These are phyloP conservation scores for Trichomalopsis sarcophagae DNA, from an alignment of 1,140 invertebrate species.

Conservation along the genomic window DNA sequence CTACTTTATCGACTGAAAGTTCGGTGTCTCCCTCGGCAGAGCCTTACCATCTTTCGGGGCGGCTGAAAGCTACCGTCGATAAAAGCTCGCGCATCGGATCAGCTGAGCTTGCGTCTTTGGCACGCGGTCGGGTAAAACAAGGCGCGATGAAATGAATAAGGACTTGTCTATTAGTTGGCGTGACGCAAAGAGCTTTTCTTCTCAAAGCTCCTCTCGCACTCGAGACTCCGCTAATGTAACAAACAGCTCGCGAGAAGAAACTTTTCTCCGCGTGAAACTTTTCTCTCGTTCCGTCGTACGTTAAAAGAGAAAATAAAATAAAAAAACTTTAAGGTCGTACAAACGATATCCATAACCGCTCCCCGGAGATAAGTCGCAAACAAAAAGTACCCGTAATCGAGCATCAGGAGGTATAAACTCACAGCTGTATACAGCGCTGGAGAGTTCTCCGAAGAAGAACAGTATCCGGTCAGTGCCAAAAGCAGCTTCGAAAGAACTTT, in stretches of 20 bases:
- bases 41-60: constrained; percentile 33
- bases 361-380: not conserved
- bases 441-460: not conserved
- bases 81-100: not conserved
- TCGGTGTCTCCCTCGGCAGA: not conserved
- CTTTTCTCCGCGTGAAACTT: not conserved
- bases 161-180: no score
- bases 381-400: not conserved
- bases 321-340: not conserved
- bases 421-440: no score
- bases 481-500: not conserved
- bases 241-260: not conserved
- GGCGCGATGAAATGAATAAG: not conserved
- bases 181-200: not conserved
- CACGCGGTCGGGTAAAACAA: not conserved
- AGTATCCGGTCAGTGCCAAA: not conserved
- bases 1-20: constrained; percentile 44
- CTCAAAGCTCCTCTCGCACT: not conserved
- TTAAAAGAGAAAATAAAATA: not conserved
- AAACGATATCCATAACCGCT: not conserved
- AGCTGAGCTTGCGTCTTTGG: not conserved
- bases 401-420: not conserved
- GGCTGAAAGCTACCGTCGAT: constrained; percentile 3
- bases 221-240: not conserved
- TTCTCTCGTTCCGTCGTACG: not conserved